Conservation (phyloP, 2,888 invertebrate species). For the Griposia aprilina region DNA sequence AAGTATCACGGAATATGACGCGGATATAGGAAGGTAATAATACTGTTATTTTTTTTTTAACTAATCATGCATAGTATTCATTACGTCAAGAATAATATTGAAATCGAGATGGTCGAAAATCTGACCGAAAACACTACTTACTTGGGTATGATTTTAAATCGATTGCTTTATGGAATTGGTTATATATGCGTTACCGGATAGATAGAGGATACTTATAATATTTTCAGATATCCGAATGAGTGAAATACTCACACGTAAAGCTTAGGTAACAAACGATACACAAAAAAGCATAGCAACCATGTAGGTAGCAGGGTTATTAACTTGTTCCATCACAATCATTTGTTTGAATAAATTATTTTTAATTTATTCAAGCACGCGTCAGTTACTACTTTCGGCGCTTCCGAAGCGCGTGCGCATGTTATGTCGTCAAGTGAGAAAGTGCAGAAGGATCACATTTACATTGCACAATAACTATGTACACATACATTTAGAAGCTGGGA, state of each 20-base stretch:
- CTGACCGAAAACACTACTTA: background rate
- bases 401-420: conserved; percentile 48
- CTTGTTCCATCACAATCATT: conserved; percentile 25
- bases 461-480: background rate
- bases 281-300: background rate
- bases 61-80: too few relatives aligned
- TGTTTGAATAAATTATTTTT: conserved; percentile 40
- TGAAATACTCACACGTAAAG: too few relatives aligned
- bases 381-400: conserved; percentile 35
- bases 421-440: background rate
- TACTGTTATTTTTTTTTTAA: too few relatives aligned
- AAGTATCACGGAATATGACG: too few relatives aligned
- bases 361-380: conserved; percentile 65
- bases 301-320: conserved; percentile 5
- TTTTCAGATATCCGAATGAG: too few relatives aligned
- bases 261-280: background rate
- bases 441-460: conserved; percentile 31
- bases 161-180: background rate
- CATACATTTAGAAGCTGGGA: background rate
- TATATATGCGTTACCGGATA: background rate
- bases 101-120: background rate
- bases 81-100: background rate
- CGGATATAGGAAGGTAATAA: too few relatives aligned
- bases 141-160: background rate
- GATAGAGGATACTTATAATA: too few relatives aligned